Evolutionary conservation across 2,113 vertebrate species (phyloP).

Genomic region (Crocuta crocuta): DNA sequence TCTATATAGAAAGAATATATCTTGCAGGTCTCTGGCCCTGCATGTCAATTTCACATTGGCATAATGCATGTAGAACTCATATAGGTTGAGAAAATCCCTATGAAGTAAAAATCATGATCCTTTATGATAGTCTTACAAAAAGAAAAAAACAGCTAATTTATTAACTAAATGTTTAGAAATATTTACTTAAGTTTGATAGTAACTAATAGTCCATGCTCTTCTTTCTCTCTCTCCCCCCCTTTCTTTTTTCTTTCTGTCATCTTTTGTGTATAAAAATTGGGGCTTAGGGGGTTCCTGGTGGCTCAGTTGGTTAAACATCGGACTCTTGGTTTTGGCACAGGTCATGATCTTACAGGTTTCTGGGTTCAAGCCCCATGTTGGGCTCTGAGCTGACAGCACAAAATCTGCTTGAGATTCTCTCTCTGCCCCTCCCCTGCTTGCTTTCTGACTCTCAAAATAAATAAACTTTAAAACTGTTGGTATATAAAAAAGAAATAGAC

Average conservation of each 20-base stretch:
- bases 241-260: neutral
- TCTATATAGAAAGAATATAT: neutral
- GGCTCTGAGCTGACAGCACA: too few species aligned
- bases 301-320: too few species aligned
- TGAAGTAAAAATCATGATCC: slow-evolving; percentile 22
- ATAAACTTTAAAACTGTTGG: neutral
- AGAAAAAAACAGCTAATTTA: neutral
- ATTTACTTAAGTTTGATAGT: neutral
- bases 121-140: neutral
- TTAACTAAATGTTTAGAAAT: slow-evolving; percentile 23
- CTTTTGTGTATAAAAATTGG: neutral
- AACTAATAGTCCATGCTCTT: neutral
- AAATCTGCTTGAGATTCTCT: too few species aligned
- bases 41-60: neutral
- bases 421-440: too few species aligned
- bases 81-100: neutral
- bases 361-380: too few species aligned
- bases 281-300: too few species aligned
- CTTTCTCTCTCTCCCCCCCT: neutral
- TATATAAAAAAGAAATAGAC: neutral
- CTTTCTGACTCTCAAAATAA: too few species aligned
- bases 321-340: too few species aligned
- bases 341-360: too few species aligned
- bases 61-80: neutral
- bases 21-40: neutral